Evolutionary conservation across 2,113 vertebrate species (phyloP).

Genomic region (Vombatus ursinus): DNA sequence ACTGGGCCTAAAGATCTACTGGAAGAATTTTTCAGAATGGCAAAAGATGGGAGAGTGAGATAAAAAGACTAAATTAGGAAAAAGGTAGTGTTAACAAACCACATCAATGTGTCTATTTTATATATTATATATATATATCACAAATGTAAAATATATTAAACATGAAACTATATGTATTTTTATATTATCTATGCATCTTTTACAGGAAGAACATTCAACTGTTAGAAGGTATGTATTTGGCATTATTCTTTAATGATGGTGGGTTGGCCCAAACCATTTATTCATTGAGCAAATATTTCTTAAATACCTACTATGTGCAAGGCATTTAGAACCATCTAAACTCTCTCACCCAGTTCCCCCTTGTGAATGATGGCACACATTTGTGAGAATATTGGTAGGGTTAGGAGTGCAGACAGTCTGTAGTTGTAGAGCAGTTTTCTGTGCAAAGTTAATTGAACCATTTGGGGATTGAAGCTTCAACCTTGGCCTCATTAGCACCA

Average conservation of each 20-base stretch:
- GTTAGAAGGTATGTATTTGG: background rate
- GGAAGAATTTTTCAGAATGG: background rate
- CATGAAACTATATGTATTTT: background rate
- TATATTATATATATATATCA: background rate
- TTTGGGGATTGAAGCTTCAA: background rate
- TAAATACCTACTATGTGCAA: background rate
- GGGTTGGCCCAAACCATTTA: background rate
- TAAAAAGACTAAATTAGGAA: background rate
- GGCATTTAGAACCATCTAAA: background rate
- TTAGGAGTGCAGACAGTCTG: background rate
- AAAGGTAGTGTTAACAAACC: accelerated
- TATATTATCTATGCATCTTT: background rate
- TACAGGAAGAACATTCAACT: background rate
- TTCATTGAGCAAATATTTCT: background rate
- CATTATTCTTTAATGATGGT: background rate
- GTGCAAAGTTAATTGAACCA: background rate
- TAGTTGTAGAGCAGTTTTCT: background rate
- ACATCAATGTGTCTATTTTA: background rate
- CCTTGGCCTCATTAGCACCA: background rate
- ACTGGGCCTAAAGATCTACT: background rate
- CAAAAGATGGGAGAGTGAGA: background rate
- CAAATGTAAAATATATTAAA: background rate
- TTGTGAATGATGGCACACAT: background rate
- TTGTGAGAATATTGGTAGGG: background rate
- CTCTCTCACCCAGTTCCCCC: background rate